Percentiles rank a stretch among this genome's conserved stretches.
Conservation (phyloP, 2,113 vertebrate genomes). For the Neofelis nebulosa region DNA sequence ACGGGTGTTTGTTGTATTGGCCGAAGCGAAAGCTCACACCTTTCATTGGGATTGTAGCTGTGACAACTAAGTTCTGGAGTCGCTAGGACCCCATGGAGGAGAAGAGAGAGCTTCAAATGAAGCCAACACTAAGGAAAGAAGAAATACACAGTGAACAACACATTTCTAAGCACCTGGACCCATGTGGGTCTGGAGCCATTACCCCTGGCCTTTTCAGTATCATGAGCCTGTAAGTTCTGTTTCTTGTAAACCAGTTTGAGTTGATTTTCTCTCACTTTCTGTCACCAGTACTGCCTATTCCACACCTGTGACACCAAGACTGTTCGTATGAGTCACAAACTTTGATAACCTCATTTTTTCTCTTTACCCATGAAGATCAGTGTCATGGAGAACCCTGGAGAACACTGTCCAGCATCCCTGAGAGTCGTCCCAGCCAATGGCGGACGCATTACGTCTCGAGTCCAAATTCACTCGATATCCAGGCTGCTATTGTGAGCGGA, state of each 20-base stretch:
- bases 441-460: not conserved
- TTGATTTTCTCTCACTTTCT: not conserved
- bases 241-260: too few relatives aligned
- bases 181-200: not conserved
- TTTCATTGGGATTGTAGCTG: not conserved
- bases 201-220: not conserved
- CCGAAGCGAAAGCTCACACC: not conserved
- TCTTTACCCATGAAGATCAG: not conserved
- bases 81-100: not conserved
- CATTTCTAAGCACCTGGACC: not conserved
- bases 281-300: not conserved
- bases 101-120: not conserved
- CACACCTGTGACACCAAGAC: not conserved
- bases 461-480: not conserved
- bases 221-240: too few relatives aligned
- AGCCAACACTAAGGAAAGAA: not conserved
- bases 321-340: not conserved
- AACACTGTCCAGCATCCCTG: accelerated
- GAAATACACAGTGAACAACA: not conserved
- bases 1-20: too few relatives aligned
- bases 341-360: not conserved
- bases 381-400: not conserved
- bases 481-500: too few relatives aligned
- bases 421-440: not conserved
- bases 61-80: not conserved